Conservation (phyloP, 2,797 vertebrate species). For the Sebastes diploproa region DNA sequence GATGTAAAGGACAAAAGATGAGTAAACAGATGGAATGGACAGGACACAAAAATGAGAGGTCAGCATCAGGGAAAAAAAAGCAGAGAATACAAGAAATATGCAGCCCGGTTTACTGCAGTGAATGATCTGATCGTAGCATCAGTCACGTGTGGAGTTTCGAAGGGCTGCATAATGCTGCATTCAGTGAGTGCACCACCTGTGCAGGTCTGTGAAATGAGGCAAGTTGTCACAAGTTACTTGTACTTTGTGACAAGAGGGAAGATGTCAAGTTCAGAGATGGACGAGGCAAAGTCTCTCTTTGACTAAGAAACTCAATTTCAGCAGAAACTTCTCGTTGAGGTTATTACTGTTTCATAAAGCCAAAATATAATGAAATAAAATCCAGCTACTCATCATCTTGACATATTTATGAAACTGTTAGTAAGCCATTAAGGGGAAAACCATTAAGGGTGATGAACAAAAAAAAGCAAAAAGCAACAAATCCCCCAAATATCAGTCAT, state of each 20-base stretch:
- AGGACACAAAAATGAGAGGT: slow-evolving; percentile 73
- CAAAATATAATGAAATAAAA: slow-evolving; percentile 4
- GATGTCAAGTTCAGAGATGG: slow-evolving; percentile 57
- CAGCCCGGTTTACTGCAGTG: slow-evolving; percentile 52
- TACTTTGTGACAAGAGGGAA: slow-evolving; percentile 69
- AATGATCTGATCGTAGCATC: slow-evolving; percentile 31
- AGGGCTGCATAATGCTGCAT: slow-evolving; percentile 78
- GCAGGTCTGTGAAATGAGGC: slow-evolving; percentile 62
- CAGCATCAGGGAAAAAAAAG: slow-evolving; percentile 71
- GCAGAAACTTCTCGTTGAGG: background rate
- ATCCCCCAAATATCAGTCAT: slow-evolving; percentile 27
- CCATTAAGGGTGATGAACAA: slow-evolving; percentile 19
- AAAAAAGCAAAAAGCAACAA: slow-evolving; percentile 15
- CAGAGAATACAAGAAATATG: slow-evolving; percentile 80
- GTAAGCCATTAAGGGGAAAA: slow-evolving; percentile 13
- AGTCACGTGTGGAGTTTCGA: slow-evolving; percentile 20
- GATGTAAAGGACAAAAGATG: slow-evolving; percentile 61
- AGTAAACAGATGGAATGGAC: slow-evolving; percentile 67
- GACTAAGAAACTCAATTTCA: slow-evolving; percentile 26
- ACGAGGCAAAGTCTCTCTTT: slow-evolving; percentile 49
- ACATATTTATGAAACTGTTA: slow-evolving; percentile 38
- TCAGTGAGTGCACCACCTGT: slow-evolving; percentile 61
- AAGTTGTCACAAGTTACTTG: slow-evolving; percentile 70
- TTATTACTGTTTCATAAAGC: background rate
- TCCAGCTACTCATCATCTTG: slow-evolving; percentile 26